Evolutionary conservation across 2,113 vertebrate species (phyloP).

Genomic region (Thunnus thynnus): DNA sequence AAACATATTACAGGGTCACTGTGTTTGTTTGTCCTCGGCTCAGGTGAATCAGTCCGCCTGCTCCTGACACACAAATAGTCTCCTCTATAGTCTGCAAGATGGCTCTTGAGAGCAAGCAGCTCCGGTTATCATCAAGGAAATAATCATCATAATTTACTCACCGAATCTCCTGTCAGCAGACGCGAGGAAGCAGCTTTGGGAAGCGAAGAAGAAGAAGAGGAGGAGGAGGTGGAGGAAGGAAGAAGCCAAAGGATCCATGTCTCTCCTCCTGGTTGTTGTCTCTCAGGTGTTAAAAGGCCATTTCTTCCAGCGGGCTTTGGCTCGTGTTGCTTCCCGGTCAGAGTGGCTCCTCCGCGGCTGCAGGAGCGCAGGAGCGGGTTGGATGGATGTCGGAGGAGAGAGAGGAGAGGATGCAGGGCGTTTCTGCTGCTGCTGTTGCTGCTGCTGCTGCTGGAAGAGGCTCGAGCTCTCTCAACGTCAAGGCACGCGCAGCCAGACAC

Average conservation of each 20-base stretch:
- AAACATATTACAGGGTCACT: background rate
- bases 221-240: constrained; percentile 55
- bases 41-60: constrained; percentile 36
- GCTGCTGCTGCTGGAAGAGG: constrained; percentile 28
- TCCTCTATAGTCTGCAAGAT: constrained; percentile 11
- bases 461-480: constrained; percentile 23
- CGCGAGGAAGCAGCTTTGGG: constrained; percentile 49
- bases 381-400: constrained; percentile 39
- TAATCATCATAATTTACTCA: constrained; percentile 64
- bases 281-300: constrained; percentile 61
- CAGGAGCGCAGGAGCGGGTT: constrained; percentile 23
- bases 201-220: constrained; percentile 58
- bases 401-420: constrained; percentile 67
- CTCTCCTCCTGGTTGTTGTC: constrained; percentile 5
- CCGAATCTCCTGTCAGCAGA: constrained; percentile 80
- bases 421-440: constrained; percentile 54
- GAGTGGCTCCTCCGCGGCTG: constrained; percentile 40
- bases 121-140: background rate
- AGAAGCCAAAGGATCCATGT: constrained; percentile 73
- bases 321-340: background rate
- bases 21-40: constrained; percentile 44
- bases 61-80: background rate
- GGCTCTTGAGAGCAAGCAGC: constrained; percentile 4
- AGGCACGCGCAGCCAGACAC: rapidly evolving
- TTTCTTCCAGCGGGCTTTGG: constrained; percentile 15